A percentile compares a stretch with the other conserved stretches of the same genome.
phyloP scores from a whole-genome alignment of 2,888 invertebrate genomes.

The Metellina segmentata region DNA sequence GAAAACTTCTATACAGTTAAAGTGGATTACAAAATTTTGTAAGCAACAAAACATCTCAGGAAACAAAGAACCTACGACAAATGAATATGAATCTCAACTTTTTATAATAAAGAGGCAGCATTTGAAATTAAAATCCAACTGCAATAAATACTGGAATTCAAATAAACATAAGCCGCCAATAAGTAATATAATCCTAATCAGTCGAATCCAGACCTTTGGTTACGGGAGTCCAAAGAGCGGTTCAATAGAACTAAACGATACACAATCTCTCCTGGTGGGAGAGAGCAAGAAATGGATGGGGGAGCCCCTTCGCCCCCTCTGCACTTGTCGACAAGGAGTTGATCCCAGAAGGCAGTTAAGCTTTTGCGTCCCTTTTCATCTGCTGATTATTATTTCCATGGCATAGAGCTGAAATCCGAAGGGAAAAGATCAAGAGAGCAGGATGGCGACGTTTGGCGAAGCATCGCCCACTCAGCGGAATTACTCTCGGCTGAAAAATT shows the following conservation, averaged over 20 bases:
- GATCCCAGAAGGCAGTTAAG: conserved; percentile 72
- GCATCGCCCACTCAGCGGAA: not conserved
- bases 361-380: conserved; percentile 66
- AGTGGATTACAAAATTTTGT: too few species aligned
- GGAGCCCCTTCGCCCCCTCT: conserved; percentile 5
- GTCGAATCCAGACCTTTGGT: conserved; percentile 36
- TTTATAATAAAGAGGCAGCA: not conserved
- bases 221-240: conserved; percentile 11
- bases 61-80: too few species aligned
- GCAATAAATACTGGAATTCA: not conserved
- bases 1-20: too few species aligned
- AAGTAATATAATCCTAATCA: conserved; percentile 45
- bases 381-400: conserved; percentile 73
- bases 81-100: too few species aligned
- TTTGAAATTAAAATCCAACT: not conserved
- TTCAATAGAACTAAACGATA: conserved; percentile 31
- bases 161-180: not conserved
- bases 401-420: conserved; percentile 61
- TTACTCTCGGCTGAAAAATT: too few species aligned
- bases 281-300: conserved; percentile 15
- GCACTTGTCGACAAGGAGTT: conserved; percentile 71
- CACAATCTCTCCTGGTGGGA: conserved; percentile 38
- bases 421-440: conserved; percentile 43
- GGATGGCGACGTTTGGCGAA: conserved; percentile 42
- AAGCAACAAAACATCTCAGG: too few species aligned